Conservation (phyloP, 2,797 vertebrate genomes). For the Rhynchonycteris naso region DNA sequence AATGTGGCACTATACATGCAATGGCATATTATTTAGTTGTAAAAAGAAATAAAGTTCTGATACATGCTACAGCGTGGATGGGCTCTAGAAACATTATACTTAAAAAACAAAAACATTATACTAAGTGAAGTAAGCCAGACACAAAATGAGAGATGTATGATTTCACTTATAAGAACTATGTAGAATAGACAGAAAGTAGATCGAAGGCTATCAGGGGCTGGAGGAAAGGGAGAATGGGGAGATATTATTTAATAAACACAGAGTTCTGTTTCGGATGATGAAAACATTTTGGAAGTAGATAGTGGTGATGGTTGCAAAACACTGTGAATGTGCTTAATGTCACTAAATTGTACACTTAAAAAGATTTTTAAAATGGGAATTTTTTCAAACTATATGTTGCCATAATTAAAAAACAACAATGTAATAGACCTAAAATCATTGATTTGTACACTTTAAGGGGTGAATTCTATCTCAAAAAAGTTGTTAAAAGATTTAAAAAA, state of each 20-base stretch:
- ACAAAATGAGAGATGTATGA: neutral
- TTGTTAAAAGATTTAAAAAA: neutral
- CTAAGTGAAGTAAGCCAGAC: neutral
- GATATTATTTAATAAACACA: neutral
- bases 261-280: neutral
- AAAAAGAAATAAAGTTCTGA: neutral
- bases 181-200: neutral
- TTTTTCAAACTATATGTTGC: neutral
- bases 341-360: neutral
- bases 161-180: neutral
- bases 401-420: neutral
- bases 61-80: neutral
- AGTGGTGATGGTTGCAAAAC: neutral
- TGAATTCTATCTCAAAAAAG: neutral
- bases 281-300: neutral
- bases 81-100: neutral
- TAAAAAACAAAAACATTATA: neutral
- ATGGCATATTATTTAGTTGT: neutral
- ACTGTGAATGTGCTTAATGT: neutral
- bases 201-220: rapidly evolving
- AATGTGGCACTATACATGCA: rapidly evolving
- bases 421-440: neutral
- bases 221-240: neutral
- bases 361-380: neutral
- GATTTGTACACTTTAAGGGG: neutral